Percentiles rank a stretch among this genome's conserved stretches.
phyloP scores from a whole-genome alignment of 2,888 invertebrate species.

The Drosophila colorata region DNA sequence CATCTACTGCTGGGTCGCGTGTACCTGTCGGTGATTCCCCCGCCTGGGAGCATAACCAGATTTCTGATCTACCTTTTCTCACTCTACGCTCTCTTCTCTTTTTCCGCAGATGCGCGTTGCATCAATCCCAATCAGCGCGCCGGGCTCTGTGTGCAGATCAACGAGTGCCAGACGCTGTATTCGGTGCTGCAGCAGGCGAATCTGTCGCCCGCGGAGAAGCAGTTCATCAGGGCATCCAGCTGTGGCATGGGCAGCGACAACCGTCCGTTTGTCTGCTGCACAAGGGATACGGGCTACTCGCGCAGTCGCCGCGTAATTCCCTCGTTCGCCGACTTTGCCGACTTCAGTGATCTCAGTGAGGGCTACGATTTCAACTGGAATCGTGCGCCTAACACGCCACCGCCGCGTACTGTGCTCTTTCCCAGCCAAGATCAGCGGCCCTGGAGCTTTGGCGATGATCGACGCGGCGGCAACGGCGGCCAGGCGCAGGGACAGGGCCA shows the following conservation, averaged over 20 bases:
- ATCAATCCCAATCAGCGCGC: conserved; percentile 81
- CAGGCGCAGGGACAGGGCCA: conserved; percentile 3
- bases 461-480: not conserved
- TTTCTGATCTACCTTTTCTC: conserved; percentile 20
- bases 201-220: conserved; percentile 63
- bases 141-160: conserved; percentile 81
- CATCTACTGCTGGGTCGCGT: conserved; percentile 11
- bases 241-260: conserved; percentile 72
- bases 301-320: conserved; percentile 40
- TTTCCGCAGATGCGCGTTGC: conserved; percentile 86
- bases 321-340: conserved; percentile 43
- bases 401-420: conserved; percentile 29
- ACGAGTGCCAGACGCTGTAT: conserved; percentile 79
- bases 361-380: conserved; percentile 48
- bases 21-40: conserved; percentile 38
- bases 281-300: conserved; percentile 78
- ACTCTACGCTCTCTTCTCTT: conserved; percentile 21
- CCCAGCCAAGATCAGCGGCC: conserved; percentile 29
- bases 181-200: conserved; percentile 66
- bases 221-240: conserved; percentile 78
- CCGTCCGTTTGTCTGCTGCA: conserved; percentile 82
- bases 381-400: conserved; percentile 23
- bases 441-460: conserved; percentile 52
- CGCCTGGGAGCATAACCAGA: conserved; percentile 35
- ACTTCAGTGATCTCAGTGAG: conserved; percentile 14